Conservation (phyloP, 2,113 vertebrate species). For the Sander vitreus region DNA sequence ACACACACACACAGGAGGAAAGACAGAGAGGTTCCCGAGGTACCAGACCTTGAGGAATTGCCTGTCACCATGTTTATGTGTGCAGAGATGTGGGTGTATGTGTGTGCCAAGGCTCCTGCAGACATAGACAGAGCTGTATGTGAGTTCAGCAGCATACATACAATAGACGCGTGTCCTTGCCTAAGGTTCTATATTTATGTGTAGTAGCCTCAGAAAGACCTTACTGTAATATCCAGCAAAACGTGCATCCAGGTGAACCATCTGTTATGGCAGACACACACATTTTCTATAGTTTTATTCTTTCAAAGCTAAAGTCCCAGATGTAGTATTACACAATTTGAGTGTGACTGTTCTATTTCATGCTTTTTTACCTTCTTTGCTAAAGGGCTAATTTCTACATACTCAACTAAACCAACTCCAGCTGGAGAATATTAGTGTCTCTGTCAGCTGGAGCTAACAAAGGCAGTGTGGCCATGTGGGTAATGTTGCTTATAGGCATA, state of each 20-base stretch:
- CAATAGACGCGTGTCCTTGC: constrained; percentile 25
- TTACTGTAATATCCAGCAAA: background rate
- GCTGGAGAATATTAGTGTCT: constrained; percentile 63
- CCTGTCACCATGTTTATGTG: constrained; percentile 49
- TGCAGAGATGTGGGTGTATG: constrained; percentile 41
- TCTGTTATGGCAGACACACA: constrained; percentile 18
- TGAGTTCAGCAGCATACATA: constrained; percentile 29
- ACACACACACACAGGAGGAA: constrained; percentile 9
- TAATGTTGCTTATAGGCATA: constrained; percentile 46
- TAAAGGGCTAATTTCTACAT: constrained; percentile 65
- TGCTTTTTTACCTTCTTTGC: constrained; percentile 61
- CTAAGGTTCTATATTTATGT: constrained; percentile 9
- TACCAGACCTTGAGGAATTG: constrained; percentile 61
- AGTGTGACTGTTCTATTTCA: constrained; percentile 39
- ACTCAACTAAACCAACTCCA: constrained; percentile 65
- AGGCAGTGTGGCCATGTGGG: constrained; percentile 49
- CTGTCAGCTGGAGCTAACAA: constrained; percentile 58
- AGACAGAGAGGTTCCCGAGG: constrained; percentile 50
- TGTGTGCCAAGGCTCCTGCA: constrained; percentile 38
- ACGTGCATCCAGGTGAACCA: background rate
- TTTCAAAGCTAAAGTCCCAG: background rate
- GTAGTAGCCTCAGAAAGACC: constrained; percentile 12
- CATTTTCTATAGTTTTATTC: constrained; percentile 10
- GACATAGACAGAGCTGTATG: constrained; percentile 40
- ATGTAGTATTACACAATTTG: constrained; percentile 25